Base-by-base conservation (phyloP, 2,888 invertebrate species). In the Lepas anatifera region DNA sequence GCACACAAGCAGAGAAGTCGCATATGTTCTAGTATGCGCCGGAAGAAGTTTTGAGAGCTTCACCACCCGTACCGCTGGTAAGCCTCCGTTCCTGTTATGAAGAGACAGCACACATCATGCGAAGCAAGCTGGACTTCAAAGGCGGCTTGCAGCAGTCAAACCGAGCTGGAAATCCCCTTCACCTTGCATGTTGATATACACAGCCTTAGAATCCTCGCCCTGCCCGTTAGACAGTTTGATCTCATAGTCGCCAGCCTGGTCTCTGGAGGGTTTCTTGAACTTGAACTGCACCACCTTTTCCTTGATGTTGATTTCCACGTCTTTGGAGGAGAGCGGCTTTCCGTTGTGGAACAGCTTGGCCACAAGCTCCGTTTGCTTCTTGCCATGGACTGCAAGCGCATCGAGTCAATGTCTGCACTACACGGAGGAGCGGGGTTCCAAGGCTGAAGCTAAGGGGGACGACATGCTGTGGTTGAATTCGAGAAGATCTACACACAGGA, bases 331-430 rank as follows among this genome's bases (percentile, higher is more conserved):
- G 75, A 95, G 81, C 10, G 89, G 86, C 81, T 95, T 95, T 41
- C 95, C 96, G 78, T 96, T 94, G 78, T 92, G 92, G 76, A 92
- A 83, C 68, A 97, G 82, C 80, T 94, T 94, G 8, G 93, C 94
- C 82, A 95, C 92, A 69, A 95, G 86, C 74, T 89, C 90, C 69
- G 92, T 88, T 81, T 91, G 90, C 76, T 89, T 88, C 74, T 92
- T 92, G 81, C 95, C 95, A 77, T 86, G 85, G 82, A 95, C 94
- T 93, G 77, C 70, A 79, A 78, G 72, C 69, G 69, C 73, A 71
- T 13, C 6, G 2, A 4, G 35, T 58, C 58, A 58, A 18, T 3
- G 35, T 18, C 22, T 58, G 29, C 32, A 13, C 58, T 29, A 29
- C 7, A 22, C 27, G 8, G 27, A 6, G 50, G 50, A n/a, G 46